A percentile compares a stretch with the other conserved stretches of the same genome.
Evolutionary conservation across 2,113 vertebrate species (phyloP).

Genomic region (Megatriorchis doriae): DNA sequence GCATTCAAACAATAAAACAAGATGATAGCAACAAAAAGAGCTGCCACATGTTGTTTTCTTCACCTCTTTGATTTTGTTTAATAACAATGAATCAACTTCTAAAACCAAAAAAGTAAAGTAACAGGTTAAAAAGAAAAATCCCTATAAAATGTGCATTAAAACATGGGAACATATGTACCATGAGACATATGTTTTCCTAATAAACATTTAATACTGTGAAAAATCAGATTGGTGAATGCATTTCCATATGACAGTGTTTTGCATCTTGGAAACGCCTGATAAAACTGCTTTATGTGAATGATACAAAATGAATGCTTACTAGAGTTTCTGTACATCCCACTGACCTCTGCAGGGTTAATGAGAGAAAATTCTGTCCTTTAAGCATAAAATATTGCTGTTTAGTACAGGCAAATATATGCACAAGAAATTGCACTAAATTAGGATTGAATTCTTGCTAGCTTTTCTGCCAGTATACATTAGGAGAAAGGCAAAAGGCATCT

Average conservation of each 20-base stretch:
- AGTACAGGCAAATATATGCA: constrained; percentile 4
- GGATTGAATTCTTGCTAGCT: not conserved
- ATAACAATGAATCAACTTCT: constrained; percentile 13
- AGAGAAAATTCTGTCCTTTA: not conserved
- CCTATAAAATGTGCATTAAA: constrained; percentile 60
- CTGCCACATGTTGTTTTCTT: constrained; percentile 63
- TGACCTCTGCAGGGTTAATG: not conserved
- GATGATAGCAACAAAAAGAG: constrained; percentile 46
- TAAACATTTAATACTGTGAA: not conserved
- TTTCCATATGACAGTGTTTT: not conserved
- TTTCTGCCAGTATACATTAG: not conserved
- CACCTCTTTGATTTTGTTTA: constrained; percentile 43
- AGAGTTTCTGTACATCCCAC: not conserved
- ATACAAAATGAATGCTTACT: not conserved
- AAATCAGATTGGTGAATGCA: not conserved
- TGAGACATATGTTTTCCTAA: not conserved
- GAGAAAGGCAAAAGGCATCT: not conserved
- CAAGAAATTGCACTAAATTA: not conserved
- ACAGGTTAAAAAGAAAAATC: constrained; percentile 32
- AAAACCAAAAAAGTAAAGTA: constrained; percentile 55
- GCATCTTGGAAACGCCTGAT: not conserved
- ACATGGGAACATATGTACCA: not conserved
- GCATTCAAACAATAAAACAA: constrained; percentile 67
- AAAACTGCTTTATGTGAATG: not conserved
- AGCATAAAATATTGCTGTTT: not conserved